Base-by-base conservation (phyloP, 2,888 invertebrate genomes). In the Phalera bucephala region DNA sequence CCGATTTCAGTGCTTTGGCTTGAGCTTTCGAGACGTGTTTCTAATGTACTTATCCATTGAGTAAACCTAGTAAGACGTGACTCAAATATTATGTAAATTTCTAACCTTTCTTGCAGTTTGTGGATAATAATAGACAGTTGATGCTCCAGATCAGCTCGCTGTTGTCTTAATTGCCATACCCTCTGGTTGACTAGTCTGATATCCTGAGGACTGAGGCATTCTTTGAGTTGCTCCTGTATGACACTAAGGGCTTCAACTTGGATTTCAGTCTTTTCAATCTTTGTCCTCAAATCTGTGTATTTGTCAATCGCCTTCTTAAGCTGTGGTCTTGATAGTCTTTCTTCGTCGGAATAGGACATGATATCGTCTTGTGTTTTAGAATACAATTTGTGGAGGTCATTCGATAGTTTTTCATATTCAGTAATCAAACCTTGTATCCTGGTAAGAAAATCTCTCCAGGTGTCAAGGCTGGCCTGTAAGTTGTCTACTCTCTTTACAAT, bases 201-300 rank as follows among this genome's bases (percentile, higher is more conserved):
- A 65, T 97, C 97, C 29, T 93, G 92, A 0, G 96, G 95, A 72
- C 95, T 95, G 3, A 97, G 90, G 58, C 95, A 95, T 69, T 96
- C 96, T 61, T 96, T 95, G 2, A 97, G 84, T 74, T 96, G 94
- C 72, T 96, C 96, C 57, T 95, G 94, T 17, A 93, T 93, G 0
- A 94, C 92, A 26, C 93, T 93, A 0, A 96, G 83, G 19, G 92
- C 89, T 71, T 96, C 95, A 13, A 96, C 83, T 36, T 94, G 93
- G 17, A 88, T 89, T 26, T 91, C 91, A 30, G 92, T 84, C 40
- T 89, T 91, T 4, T 86, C 81, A 33, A 94, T 83, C 42, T 91
- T 91, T 3, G 90, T 86, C 57, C 93, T 91, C 31, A 93, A 81
- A 12, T 92, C 91, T 12, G 92, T 91, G 43, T 95, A 82, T 20